Conservation (phyloP, 2,888 invertebrate genomes). For the Drosophila fulvimacula region DNA sequence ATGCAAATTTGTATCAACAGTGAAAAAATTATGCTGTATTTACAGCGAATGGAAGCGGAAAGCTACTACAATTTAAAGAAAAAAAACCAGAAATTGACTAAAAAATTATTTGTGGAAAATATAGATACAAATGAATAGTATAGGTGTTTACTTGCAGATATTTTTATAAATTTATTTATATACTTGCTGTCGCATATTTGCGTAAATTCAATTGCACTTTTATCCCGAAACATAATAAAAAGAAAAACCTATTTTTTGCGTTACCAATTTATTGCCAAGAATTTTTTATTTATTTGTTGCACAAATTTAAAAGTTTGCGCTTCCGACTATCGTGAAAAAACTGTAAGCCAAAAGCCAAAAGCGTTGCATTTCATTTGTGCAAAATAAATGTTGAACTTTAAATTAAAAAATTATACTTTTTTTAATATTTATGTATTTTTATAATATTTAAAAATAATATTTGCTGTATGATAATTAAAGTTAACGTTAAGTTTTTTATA, state of each 20-base stretch:
- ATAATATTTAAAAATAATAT: neutral
- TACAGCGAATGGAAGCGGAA: slow-evolving; percentile 21
- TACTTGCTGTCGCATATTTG: slow-evolving; percentile 52
- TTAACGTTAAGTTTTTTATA: too few relatives aligned
- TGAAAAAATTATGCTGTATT: slow-evolving; percentile 2
- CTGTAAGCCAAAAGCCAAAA: slow-evolving; percentile 7
- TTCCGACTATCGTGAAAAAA: slow-evolving; percentile 15
- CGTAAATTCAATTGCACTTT: slow-evolving; percentile 63
- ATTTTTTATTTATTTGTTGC: slow-evolving; percentile 18
- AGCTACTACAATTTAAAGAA: slow-evolving; percentile 43
- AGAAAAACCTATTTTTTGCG: slow-evolving; percentile 24
- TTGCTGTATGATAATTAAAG: neutral
- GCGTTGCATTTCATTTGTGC: neutral
- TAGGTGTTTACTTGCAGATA: neutral
- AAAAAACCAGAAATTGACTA: neutral
- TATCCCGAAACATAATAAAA: slow-evolving; percentile 52
- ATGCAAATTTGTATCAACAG: slow-evolving; percentile 57
- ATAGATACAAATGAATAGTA: slow-evolving; percentile 2
- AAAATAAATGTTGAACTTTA: neutral
- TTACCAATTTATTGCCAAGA: slow-evolving; percentile 30
- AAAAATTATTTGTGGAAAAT: slow-evolving; percentile 19
- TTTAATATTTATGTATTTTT: neutral
- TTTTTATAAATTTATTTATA: neutral
- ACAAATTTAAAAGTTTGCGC: slow-evolving; percentile 26
- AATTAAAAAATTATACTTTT: neutral